Conservation (phyloP, 2,888 invertebrate species). For the Scaeva pyrastri region DNA sequence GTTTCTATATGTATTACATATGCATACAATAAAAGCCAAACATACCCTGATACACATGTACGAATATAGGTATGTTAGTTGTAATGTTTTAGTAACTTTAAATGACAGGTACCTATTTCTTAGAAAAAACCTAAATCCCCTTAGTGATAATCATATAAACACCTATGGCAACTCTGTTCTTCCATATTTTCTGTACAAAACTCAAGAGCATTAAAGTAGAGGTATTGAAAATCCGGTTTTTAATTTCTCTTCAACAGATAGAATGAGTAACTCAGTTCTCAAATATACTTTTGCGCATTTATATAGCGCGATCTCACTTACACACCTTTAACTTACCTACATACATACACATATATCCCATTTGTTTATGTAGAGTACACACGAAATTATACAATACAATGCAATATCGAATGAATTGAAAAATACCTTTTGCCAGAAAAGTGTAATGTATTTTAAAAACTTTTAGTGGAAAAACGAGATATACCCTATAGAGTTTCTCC, state of each 20-base stretch:
- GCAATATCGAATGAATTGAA: constrained; percentile 46
- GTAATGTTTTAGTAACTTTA: too few relatives aligned
- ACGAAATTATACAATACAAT: constrained; percentile 46
- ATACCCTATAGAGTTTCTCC: constrained; percentile 41
- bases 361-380: background rate
- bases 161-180: constrained; percentile 47
- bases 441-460: constrained; percentile 6
- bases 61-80: too few relatives aligned
- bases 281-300: constrained; percentile 53
- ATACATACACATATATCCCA: background rate
- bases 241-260: constrained; percentile 43
- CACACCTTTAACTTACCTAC: background rate
- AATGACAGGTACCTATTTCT: background rate
- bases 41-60: too few relatives aligned
- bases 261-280: constrained; percentile 33
- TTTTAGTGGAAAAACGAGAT: constrained; percentile 44
- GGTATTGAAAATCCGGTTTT: constrained; percentile 27
- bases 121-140: background rate
- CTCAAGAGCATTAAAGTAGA: constrained; percentile 34
- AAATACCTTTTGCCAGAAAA: constrained; percentile 55
- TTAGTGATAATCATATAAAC: background rate
- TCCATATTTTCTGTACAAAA: background rate
- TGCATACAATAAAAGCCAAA: too few relatives aligned
- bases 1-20: too few relatives aligned
- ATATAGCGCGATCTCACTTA: constrained; percentile 14